Evolutionary conservation across 2,113 vertebrate species (phyloP).

Genomic region (Felis catus): F.catus_Fca126_mat1.0 CM031412.1:27547001-27547500

Average conservation of each 20-base stretch:
- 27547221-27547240: not conserved
- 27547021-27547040: constrained; percentile 11
- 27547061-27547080: not conserved
- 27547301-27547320: not conserved
- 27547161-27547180: not conserved
- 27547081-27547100: not conserved
- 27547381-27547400: not conserved
- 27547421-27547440: not conserved
- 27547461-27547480: not conserved
- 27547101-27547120: not conserved
- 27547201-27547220: not conserved
- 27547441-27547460: not conserved
- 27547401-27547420: not conserved
- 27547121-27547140: not conserved
- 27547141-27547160: not conserved
- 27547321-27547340: not conserved
- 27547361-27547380: not conserved
- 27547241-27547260: not conserved
- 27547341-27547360: no score
- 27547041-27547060: not conserved
- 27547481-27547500: not conserved
- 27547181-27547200: not conserved
- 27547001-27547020: not conserved
- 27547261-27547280: not conserved
- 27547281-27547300: not conserved